phyloP scores from a whole-genome alignment of 2,113 vertebrate genomes.

The Balaenoptera acutorostrata region DNA sequence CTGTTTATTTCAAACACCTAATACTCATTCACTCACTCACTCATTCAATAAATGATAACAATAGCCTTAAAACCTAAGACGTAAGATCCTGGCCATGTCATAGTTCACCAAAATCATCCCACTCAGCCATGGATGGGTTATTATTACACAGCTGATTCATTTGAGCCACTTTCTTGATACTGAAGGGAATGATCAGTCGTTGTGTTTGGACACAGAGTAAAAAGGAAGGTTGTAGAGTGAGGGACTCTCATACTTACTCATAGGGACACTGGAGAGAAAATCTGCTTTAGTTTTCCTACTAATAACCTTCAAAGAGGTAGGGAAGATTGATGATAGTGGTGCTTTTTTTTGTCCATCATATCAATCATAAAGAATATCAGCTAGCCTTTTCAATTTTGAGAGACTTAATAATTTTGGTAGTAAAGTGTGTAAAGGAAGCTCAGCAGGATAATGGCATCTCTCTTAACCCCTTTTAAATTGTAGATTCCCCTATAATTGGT shows the following conservation, averaged over 20 bases:
- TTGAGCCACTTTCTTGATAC: background rate
- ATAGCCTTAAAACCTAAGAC: background rate
- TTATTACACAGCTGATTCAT: background rate
- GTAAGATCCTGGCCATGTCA: background rate
- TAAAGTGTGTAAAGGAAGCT: background rate
- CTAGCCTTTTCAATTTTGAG: slow-evolving; percentile 7
- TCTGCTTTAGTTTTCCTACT: slow-evolving; percentile 30
- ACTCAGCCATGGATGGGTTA: background rate
- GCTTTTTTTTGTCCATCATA: background rate
- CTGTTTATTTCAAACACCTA: background rate
- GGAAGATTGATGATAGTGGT: background rate
- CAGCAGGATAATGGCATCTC: background rate
- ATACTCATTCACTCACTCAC: background rate
- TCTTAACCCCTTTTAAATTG: background rate
- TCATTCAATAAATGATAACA: background rate
- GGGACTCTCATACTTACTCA: background rate
- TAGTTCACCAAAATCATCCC: background rate
- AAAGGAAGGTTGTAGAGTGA: background rate
- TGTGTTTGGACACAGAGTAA: background rate
- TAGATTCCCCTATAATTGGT: background rate
- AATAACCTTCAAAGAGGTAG: slow-evolving; percentile 35
- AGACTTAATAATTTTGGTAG: background rate
- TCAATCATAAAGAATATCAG: background rate
- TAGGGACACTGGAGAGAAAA: background rate
- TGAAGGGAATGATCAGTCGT: background rate